A percentile compares a stretch with the other conserved stretches of the same genome.
Evolutionary conservation across 1,140 invertebrate species (phyloP).

Genomic region (Bactericera cockerelli): DNA sequence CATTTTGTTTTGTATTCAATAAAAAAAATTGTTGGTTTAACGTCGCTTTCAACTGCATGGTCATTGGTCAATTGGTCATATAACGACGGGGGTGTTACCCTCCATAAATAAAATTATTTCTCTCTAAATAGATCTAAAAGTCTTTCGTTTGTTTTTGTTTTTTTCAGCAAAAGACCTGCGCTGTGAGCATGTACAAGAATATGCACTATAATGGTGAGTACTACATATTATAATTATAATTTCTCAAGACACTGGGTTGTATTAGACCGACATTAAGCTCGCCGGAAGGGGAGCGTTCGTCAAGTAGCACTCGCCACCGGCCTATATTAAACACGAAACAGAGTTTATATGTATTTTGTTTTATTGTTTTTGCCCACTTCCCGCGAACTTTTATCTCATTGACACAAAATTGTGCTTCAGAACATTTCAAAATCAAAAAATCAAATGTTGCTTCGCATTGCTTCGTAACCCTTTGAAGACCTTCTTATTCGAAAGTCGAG

Average conservation of each 20-base stretch:
- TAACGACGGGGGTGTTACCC: no score
- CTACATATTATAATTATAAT: not conserved
- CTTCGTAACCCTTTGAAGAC: not conserved
- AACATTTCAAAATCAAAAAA: not conserved
- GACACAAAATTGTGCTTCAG: not conserved
- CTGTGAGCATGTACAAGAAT: constrained; percentile 48
- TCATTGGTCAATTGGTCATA: no score
- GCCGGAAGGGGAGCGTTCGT: no score
- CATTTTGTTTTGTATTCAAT: not conserved
- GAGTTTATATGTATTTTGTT: not conserved
- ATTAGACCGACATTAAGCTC: not conserved
- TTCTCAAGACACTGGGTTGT: not conserved
- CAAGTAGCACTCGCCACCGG: no score
- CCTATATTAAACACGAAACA: not conserved
- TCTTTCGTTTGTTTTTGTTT: constrained; percentile 18
- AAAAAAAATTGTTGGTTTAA: not conserved
- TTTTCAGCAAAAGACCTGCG: constrained; percentile 44
- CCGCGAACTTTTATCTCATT: no score
- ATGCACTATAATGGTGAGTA: constrained; percentile 49
- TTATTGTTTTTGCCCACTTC: no score
- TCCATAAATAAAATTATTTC: no score
- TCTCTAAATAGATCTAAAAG: no score
- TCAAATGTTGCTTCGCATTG: not conserved
- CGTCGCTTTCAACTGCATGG: no score
- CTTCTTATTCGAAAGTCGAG: no score